Base-by-base conservation (phyloP, 2,113 vertebrate genomes). In the Pterocles gutturalis region DNA sequence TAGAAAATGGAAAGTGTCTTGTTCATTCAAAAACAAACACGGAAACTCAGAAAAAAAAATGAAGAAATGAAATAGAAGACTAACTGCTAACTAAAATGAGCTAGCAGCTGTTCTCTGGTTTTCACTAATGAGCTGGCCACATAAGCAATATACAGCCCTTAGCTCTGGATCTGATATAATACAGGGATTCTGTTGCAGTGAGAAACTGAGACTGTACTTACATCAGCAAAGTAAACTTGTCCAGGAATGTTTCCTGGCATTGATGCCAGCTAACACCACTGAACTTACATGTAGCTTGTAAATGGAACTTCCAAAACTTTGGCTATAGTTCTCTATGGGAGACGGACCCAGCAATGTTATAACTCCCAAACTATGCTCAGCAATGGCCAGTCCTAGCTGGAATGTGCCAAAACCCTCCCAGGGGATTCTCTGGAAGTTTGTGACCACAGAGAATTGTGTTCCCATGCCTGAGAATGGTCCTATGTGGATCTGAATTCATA, bases 401-500 rank as follows among this genome's bases (percentile, higher is more conserved):
- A 65, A 48, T 19, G 22, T 41, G 14, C n/a, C 33, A 69, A 64
- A 75, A 48, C 5, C 4, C 41, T 77, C 11, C 16, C 24, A 53
- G 34, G 10, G 43, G 5, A 18, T 43, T 60, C 45, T 83, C 57
- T 8, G 5, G 10, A 29, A 64, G 29, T 73, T 46, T 88, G 43
- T 36, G 28, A 54, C 13, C 15, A 29, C 20, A 41, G 49, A 71
- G 7, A 69, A 75, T 64, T 48, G 29, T 26, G 10, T 83, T 73
- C 6, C 29, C 6, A 1, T 43, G 15, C 10, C 18, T 58, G 43
- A 67, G 33, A 34, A 33, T 36, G 17, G 15, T 71, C 33, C 45
- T 64, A 33, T 3, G 0, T 0, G 0, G 17, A 43, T 10, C n/a
- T 65, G n/a, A 36, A 64, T 80, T 69, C 80, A 41, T 28, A 84